Evolutionary conservation across 2,113 vertebrate genomes (phyloP), one percentile per base, ranked within the genome.

Genomic region (Syrmaticus mikado): DNA sequence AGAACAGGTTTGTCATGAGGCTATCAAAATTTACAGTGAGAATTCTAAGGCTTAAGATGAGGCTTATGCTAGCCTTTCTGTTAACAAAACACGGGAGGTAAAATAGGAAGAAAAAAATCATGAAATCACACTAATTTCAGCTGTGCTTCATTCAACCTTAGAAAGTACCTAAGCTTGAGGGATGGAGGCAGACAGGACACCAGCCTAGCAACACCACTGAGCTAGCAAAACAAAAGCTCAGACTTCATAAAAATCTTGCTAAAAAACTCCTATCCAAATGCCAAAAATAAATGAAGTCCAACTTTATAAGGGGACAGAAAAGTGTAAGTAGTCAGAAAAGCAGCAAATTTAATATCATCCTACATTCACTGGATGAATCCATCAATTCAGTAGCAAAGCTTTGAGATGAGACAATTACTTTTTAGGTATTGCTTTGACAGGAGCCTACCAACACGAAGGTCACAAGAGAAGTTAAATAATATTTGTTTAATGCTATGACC

Each of bases 281-380:
- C 2, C 80, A 62, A 55, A 57, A 89, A 43, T 22, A 64, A 76
- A 76, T 2, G 0, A 82, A 81, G 19, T 10, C 0, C 0, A 90
- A 41, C n/a, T 72, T 70, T 28, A 4, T 32, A 52, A 71, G 7
- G n/a, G 8, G 21, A 62, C 13, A 77, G 30, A 91, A 91, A 85
- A 91, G 82, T 1, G 6, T 3, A 61, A 79, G 40, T 36, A 84
- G 30, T 34, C 16, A 62, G 82, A 68, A 90, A 91, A 75, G 21
- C 64, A 71, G 9, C 6, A 28, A 85, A 40, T 80, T 76, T 45
- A 85, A 28, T 41, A 87, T 30, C 64, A 62, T 58, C 32, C 74
- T 50, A 68, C 9, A 32, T 40, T 40, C 3, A 18, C 36, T 36
- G 38, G 30, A 76, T 73, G n/a, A 34, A 86, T 41, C 27, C 19